phyloP scores from a whole-genome alignment of 2,888 invertebrate species.

The Encarsia formosa region DNA sequence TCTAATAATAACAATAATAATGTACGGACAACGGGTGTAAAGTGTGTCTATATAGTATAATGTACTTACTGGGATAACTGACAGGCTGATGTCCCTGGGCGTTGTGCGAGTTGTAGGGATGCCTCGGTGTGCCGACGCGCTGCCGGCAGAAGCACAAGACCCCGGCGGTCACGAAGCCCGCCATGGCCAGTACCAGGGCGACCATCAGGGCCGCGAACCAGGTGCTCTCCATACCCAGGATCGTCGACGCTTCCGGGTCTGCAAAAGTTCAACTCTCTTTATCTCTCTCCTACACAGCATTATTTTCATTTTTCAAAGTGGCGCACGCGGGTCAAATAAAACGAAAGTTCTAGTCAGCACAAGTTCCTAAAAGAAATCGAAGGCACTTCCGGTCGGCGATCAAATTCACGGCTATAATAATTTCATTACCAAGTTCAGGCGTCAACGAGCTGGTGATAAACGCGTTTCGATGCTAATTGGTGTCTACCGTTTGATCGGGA shows the following conservation, averaged over 20 bases:
- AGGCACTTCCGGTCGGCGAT: not conserved
- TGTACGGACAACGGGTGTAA: no score
- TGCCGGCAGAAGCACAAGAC: conserved; percentile 76
- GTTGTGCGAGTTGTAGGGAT: conserved; percentile 47
- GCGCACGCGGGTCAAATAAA: no score
- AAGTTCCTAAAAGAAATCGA: not conserved
- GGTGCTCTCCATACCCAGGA: conserved; percentile 70
- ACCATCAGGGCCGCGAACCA: conserved; percentile 74
- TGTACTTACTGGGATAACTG: conserved; percentile 47
- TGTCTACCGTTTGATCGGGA: no score
- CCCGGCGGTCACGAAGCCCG: conserved; percentile 66
- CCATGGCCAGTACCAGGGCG: conserved; percentile 64
- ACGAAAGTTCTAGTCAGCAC: no score
- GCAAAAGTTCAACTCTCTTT: no score
- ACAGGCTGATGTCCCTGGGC: conserved; percentile 47
- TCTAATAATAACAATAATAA: no score
- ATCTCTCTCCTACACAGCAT: not conserved
- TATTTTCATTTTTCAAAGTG: no score
- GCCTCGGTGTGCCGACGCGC: conserved; percentile 53
- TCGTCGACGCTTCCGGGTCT: conserved; percentile 62
- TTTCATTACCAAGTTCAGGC: not conserved
- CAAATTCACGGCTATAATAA: no score
- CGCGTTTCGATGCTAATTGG: no score
- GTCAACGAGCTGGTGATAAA: conserved; percentile 8
- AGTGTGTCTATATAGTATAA: no score